Percentiles rank a stretch among this genome's conserved stretches.
These are phyloP conservation scores for Amazonetta brasiliensis DNA, from an alignment of 2,797 vertebrate genomes.

Conservation along the genomic window DNA sequence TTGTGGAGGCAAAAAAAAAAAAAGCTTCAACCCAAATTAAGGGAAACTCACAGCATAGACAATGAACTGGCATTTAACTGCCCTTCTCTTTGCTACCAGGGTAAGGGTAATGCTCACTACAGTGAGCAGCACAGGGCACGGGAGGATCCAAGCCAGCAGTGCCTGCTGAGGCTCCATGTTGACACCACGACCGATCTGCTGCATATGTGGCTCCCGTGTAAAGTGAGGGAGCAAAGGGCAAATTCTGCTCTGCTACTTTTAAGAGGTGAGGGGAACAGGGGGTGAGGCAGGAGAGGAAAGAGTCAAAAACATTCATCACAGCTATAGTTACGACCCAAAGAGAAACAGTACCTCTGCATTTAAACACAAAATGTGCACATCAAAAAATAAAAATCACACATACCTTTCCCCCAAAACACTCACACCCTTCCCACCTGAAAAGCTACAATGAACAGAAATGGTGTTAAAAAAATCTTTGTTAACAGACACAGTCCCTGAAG, in stretches of 20 bases:
- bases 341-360: slow-evolving; percentile 75
- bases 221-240: not conserved
- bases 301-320: not conserved
- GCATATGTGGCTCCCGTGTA: rapidly evolving
- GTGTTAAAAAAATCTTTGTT: slow-evolving; percentile 42
- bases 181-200: not conserved
- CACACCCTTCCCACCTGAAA: not conserved
- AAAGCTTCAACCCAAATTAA: not conserved
- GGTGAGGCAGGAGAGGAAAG: not conserved
- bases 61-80: not conserved
- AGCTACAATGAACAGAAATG: slow-evolving; percentile 48
- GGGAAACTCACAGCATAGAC: not conserved
- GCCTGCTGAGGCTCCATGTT: not conserved
- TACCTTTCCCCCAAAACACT: not conserved
- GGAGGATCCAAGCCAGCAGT: not conserved
- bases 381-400: slow-evolving; percentile 30
- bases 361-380: slow-evolving; percentile 51
- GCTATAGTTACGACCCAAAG: not conserved
- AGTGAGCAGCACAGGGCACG: not conserved
- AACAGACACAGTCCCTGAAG: slow-evolving; percentile 77
- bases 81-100: not conserved
- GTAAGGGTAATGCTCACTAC: not conserved
- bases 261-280: not conserved
- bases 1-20: not conserved
- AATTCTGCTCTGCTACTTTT: slow-evolving; percentile 7